Conservation (phyloP, 1,140 invertebrate genomes). For the Cyclina sinensis region DNA sequence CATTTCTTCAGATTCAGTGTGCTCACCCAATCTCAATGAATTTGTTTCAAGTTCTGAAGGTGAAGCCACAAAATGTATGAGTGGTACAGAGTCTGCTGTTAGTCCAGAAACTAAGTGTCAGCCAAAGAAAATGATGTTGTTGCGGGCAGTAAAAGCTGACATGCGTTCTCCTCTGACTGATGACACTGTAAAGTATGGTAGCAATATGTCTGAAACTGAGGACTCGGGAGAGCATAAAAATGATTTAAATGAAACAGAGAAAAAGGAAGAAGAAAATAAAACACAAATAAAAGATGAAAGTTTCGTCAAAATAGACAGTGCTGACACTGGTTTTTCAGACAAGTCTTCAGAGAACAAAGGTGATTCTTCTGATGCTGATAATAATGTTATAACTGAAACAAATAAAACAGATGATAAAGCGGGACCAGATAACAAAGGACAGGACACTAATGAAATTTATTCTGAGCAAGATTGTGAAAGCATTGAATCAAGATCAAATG, state of each 20-base stretch:
- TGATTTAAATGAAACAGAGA: background rate
- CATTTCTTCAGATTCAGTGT: background rate
- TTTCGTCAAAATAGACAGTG: background rate
- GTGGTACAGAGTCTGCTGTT: background rate
- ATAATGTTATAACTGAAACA: too few relatives aligned
- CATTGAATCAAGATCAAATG: background rate
- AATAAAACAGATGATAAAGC: background rate
- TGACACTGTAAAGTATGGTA: background rate
- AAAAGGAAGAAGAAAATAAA: background rate
- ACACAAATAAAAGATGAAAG: background rate
- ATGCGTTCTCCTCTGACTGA: background rate
- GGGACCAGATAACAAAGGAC: background rate
- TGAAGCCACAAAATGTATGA: background rate
- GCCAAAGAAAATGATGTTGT: conserved; percentile 59
- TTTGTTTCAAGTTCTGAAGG: background rate
- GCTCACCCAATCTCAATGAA: background rate
- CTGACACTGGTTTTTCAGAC: background rate
- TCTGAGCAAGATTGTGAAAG: background rate
- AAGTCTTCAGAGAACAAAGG: background rate
- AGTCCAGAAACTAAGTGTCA: conserved; percentile 47
- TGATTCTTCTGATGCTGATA: background rate
- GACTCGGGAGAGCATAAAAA: background rate
- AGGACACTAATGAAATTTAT: background rate
- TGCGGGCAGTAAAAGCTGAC: conserved; percentile 43
- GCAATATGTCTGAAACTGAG: background rate